Evolutionary conservation across 2,888 invertebrate species (phyloP), one percentile per base, ranked within the genome.

Genomic region (Bruchidius siliquastri): DNA sequence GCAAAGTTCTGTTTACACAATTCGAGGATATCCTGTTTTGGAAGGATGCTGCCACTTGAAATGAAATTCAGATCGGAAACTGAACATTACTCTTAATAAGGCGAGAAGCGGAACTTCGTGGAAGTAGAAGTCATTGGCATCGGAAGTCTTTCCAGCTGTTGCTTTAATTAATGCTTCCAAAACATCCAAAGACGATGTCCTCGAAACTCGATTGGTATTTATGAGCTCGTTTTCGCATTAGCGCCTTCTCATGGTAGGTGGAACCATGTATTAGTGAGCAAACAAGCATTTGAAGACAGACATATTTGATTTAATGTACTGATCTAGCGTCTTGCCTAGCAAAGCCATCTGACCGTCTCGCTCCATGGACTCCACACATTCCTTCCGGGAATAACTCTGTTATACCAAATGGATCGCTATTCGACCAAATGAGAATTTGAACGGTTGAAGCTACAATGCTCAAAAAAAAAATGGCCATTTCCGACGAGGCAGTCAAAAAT

Each of bases 1-100:
- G n/a, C 22, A 22, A 73, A 69, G 30, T 66, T 32, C 67, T 73
- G 73, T 73, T 73, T 70, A 70, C 73, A 70, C 22, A 13, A 49
- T 49, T 49, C 18, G 49, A 49, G 49, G 49, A 49, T 49, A 13
- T 49, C 49, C 49, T 49, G 49, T 49, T 49, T 13, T 49, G 49
- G 49, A 49, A 49, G 49, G 49, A 49, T 13, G 49, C 13, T 49
- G 49, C 49, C 18, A 49, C 6, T 49, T 49, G 49, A 49, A 49
- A 49, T 13, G 13, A 49, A 49, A 49, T 49, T 49, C 49, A 49
- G 49, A 49, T 49, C 49, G 49, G 49, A 49, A 49, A 49, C 49
- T 13, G 49, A 49, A 49, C 49, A 49, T 49, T 49, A 49, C 49
- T 49, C 49, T 49, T 49, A 49, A 49, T 49, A 49, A 49, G 49